Evolutionary conservation across 2,888 invertebrate species (phyloP), one percentile per base, ranked within the genome.

Genomic region (Oscheius sp.): DNA sequence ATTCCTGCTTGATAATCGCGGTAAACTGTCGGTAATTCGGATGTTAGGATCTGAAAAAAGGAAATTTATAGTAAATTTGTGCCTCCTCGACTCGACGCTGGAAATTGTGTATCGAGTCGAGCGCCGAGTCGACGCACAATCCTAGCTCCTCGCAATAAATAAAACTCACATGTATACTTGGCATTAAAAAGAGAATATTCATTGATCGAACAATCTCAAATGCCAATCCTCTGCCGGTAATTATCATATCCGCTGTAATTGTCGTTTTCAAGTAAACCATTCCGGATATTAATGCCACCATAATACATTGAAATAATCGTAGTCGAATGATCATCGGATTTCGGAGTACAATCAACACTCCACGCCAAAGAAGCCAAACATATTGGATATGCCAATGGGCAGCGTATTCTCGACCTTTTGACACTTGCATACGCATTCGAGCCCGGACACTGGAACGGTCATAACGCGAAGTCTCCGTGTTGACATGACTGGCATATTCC

Each of bases 131-230:
- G 45, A 45, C 21, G 21, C 2, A 49, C n/a, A n/a, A n/a, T n/a
- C n/a, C n/a, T n/a, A n/a, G n/a, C n/a, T n/a, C n/a, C n/a, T n/a
- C n/a, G n/a, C n/a, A n/a, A n/a, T n/a, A n/a, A n/a, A n/a, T n/a
- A n/a, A 6, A 55, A 55, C 93, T 92, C 90, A 96, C 96, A 89
- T 93, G 93, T 76, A 95, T 93, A 43, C 96, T 95, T 73, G 95
- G 94, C 88, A 95, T 95, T 18, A 95, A 93, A 89, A 95, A 95
- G 87, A 94, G 94, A 89, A 96, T 95, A 6, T 95, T 95, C 93
- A 95, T 94, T 88, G 94, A 94, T n/a, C 94, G 94, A 56, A 95
- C 91, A 88, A 95, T 93, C 86, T 95, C 92, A 89, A 95, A 95
- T 71, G 95, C 91, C 29, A 93, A 94, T 52, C 95, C 95, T 88